Conservation (phyloP, 2,888 invertebrate species). For the Heliconius charithonia region DNA sequence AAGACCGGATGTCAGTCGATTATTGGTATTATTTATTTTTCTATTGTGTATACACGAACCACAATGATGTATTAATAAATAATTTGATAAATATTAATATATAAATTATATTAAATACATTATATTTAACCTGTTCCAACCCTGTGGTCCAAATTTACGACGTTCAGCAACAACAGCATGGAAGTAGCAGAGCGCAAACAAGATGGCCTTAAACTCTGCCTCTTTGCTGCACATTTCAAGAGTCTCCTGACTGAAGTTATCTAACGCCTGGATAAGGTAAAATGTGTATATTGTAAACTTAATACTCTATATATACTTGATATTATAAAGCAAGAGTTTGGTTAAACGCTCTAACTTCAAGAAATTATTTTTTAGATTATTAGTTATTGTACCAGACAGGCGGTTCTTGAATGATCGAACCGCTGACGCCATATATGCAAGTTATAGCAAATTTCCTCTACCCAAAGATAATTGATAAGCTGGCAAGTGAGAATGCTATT, state of each 20-base stretch:
- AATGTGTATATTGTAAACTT: not conserved
- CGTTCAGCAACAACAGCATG: constrained; percentile 97
- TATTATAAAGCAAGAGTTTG: not conserved
- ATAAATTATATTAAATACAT: not conserved
- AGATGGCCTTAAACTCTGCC: constrained; percentile 94
- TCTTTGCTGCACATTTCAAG: constrained; percentile 96
- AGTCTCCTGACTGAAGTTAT: constrained; percentile 96
- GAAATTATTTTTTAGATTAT: not conserved
- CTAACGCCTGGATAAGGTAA: constrained; percentile 85
- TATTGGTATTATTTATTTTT: not conserved
- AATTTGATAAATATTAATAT: not conserved
- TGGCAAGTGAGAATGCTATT: too few relatives aligned
- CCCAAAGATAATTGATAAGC: too few relatives aligned
- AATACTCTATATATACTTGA: not conserved
- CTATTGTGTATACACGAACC: too few relatives aligned
- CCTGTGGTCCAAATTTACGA: constrained; percentile 96
- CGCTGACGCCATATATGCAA: too few relatives aligned
- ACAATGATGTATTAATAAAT: too few relatives aligned
- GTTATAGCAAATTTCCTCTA: too few relatives aligned
- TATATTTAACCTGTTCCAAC: constrained; percentile 88
- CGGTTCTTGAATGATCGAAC: too few relatives aligned
- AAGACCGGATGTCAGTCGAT: too few relatives aligned
- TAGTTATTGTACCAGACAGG: too few relatives aligned
- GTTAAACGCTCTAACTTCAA: not conserved
- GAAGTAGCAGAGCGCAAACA: constrained; percentile 96